Conservation (phyloP, 2,888 invertebrate species). For the Cheilosia soror region DNA sequence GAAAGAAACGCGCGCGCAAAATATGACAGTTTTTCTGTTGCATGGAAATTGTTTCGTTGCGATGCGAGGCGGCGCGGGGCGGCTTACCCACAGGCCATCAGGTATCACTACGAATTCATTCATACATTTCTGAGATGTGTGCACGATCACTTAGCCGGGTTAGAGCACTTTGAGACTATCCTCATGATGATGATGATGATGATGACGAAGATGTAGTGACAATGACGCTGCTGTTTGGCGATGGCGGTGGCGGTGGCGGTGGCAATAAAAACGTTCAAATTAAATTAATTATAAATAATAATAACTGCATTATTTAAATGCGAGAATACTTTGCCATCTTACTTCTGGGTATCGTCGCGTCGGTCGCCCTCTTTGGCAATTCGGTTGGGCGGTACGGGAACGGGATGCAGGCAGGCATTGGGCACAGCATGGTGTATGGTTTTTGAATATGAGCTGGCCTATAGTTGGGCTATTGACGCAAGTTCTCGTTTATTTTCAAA, state of each 20-base stretch:
- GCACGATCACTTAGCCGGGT: neutral
- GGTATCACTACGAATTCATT: slow-evolving; percentile 26
- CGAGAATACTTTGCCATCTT: slow-evolving; percentile 8
- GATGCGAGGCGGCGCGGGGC: neutral
- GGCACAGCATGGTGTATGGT: neutral
- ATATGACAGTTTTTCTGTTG: slow-evolving; percentile 26
- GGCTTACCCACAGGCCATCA: neutral
- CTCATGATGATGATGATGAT: slow-evolving; percentile 1
- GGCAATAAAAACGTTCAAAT: slow-evolving; percentile 50
- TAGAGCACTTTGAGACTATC: neutral
- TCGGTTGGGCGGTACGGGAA: too few relatives aligned
- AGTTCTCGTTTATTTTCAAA: slow-evolving; percentile 16
- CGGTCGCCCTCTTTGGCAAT: neutral
- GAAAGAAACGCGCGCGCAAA: neutral
- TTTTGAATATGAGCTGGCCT: neutral
- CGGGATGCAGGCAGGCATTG: neutral
- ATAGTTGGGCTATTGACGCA: neutral
- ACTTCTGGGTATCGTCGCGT: neutral
- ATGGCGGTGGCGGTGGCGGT: slow-evolving; percentile 1
- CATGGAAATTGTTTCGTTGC: slow-evolving; percentile 22
- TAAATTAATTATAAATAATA: slow-evolving; percentile 52
- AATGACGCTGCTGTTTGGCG: slow-evolving; percentile 7
- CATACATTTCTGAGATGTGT: slow-evolving; percentile 7
- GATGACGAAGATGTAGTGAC: slow-evolving; percentile 24
- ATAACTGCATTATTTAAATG: slow-evolving; percentile 46